phyloP scores from a whole-genome alignment of 2,888 invertebrate species.

The Phalangium opilio region DNA sequence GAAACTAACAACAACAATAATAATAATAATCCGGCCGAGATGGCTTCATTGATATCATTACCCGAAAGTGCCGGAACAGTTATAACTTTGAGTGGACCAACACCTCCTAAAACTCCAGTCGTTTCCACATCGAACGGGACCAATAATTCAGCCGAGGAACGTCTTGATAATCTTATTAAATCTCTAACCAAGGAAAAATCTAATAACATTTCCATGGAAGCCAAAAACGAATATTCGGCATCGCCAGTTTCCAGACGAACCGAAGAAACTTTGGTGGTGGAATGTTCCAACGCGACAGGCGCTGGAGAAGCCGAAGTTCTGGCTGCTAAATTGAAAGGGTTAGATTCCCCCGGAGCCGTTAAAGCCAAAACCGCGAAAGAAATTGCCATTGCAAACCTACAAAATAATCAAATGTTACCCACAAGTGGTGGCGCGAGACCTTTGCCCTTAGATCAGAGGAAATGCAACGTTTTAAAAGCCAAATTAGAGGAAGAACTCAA shows the following conservation, averaged over 20 bases:
- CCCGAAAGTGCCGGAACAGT: constrained; percentile 20
- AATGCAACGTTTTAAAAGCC: constrained; percentile 20
- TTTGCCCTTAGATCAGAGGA: constrained; percentile 17
- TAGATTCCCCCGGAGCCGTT: constrained; percentile 9
- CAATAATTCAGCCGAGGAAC: constrained; percentile 35
- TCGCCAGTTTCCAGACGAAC: background rate
- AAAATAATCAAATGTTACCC: constrained; percentile 15
- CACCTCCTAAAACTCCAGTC: background rate
- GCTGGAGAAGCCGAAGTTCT: constrained; percentile 11
- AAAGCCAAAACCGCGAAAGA: constrained; percentile 5
- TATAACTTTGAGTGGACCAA: background rate
- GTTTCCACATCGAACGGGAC: background rate
- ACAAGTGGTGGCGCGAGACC: constrained; percentile 15
- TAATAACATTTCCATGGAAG: background rate
- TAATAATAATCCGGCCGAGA: constrained; percentile 11
- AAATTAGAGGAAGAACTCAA: constrained; percentile 17
- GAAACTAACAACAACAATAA: constrained; percentile 5
- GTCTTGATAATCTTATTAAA: constrained; percentile 57
- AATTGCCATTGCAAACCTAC: constrained; percentile 7
- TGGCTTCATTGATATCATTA: constrained; percentile 18
- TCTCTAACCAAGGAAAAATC: constrained; percentile 30
- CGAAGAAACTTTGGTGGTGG: background rate
- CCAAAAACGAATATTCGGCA: background rate
- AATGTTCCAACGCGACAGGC: background rate
- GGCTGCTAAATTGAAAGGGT: constrained; percentile 14